Evolutionary conservation across 1,140 invertebrate species (phyloP).

Genomic region (Trichogramma pretiosum): DNA sequence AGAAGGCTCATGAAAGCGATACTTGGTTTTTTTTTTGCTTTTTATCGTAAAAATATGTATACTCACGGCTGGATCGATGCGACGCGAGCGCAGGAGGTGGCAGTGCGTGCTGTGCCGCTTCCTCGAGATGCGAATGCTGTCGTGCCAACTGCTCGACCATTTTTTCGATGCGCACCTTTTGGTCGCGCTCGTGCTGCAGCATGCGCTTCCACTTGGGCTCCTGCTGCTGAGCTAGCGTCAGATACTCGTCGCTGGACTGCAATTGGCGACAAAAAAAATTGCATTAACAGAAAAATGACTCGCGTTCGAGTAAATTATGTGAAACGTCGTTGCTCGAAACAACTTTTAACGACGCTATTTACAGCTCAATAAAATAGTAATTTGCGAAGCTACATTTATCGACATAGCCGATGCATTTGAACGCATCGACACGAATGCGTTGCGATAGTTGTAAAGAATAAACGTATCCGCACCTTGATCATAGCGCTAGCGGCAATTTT

Average conservation of each 20-base stretch:
- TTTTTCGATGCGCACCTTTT: conserved; percentile 87
- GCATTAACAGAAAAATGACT: too few relatives aligned
- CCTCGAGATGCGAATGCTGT: conserved; percentile 89
- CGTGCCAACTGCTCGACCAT: conserved; percentile 94
- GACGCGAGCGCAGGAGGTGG: conserved; percentile 36
- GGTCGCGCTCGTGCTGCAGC: conserved; percentile 89
- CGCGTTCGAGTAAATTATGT: too few relatives aligned
- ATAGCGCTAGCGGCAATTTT: conserved; percentile 90
- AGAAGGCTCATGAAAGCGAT: background rate
- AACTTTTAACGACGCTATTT: too few relatives aligned
- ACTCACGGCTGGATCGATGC: conserved; percentile 43
- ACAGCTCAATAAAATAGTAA: too few relatives aligned
- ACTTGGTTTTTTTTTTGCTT: conserved; percentile 4
- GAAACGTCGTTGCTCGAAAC: too few relatives aligned
- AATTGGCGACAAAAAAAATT: too few relatives aligned
- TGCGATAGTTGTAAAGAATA: too few relatives aligned
- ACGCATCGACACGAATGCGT: background rate
- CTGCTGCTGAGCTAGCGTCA: conserved; percentile 76
- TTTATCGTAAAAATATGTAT: too few relatives aligned
- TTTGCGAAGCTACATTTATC: too few relatives aligned
- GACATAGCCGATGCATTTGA: background rate
- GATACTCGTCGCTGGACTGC: conserved; percentile 83
- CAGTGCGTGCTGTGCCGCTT: conserved; percentile 58
- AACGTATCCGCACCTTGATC: conserved; percentile 89
- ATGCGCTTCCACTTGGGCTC: conserved; percentile 84